These are phyloP conservation scores for Cryptoblepharus egeriae DNA, from an alignment of 2,797 vertebrate species.

Conservation along the genomic window DNA sequence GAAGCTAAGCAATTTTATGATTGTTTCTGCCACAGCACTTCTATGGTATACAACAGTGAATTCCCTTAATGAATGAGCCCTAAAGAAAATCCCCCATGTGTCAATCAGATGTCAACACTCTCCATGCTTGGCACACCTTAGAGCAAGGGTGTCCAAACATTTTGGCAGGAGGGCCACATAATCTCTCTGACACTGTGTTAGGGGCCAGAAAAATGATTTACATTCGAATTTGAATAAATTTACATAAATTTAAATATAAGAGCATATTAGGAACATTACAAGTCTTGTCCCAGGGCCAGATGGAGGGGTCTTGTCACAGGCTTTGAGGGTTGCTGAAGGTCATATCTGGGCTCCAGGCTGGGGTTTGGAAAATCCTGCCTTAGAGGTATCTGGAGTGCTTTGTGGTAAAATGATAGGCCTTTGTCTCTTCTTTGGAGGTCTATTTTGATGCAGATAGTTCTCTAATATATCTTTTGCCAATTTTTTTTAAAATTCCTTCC, in stretches of 20 bases:
- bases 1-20: not conserved
- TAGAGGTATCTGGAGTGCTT: slow-evolving; percentile 46
- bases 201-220: too few species aligned
- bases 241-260: too few species aligned
- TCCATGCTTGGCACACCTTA: slow-evolving; percentile 37
- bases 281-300: too few species aligned
- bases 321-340: too few species aligned
- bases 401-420: slow-evolving; percentile 49
- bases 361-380: too few species aligned
- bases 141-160: too few species aligned
- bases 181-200: too few species aligned
- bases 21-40: slow-evolving; percentile 17
- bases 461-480: slow-evolving; percentile 49
- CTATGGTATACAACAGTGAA: slow-evolving; percentile 13
- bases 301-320: too few species aligned
- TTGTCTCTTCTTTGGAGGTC: slow-evolving; percentile 48
- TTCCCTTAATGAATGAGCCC: slow-evolving; percentile 5
- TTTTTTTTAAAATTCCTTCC: slow-evolving; percentile 20
- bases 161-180: too few species aligned
- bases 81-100: slow-evolving; percentile 39
- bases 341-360: too few species aligned
- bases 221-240: too few species aligned
- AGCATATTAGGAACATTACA: too few species aligned
- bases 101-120: slow-evolving; percentile 39
- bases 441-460: slow-evolving; percentile 52